These are phyloP conservation scores for Naja naja DNA, from an alignment of 2,113 vertebrate species.

Conservation along the genomic window DNA sequence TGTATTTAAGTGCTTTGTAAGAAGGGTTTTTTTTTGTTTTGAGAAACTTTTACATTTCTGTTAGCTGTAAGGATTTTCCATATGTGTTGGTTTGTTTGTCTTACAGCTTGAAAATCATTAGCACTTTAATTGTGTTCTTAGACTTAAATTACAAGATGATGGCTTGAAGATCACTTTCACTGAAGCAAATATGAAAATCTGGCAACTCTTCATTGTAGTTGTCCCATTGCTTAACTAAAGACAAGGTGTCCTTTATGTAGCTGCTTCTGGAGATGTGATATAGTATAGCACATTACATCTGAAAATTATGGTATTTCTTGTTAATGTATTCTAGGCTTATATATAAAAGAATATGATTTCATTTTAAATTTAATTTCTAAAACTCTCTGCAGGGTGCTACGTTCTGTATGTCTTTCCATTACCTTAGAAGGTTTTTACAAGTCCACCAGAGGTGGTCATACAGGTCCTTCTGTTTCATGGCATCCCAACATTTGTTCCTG, in stretches of 20 bases:
- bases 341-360: background rate
- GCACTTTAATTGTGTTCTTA: conserved; percentile 36
- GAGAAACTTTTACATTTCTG: conserved; percentile 9
- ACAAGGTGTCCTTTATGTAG: conserved; percentile 12
- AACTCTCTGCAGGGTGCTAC: background rate
- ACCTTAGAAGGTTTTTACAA: background rate
- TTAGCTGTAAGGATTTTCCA: background rate
- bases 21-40: background rate
- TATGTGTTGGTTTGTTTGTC: background rate
- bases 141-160: conserved; percentile 42
- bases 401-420: background rate
- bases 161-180: conserved; percentile 34
- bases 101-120: conserved; percentile 33
- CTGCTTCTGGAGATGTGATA: background rate
- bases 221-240: background rate
- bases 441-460: background rate
- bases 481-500: background rate
- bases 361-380: background rate
- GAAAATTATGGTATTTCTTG: background rate
- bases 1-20: fast-evolving
- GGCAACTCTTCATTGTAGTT: conserved; percentile 23
- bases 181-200: conserved; percentile 44
- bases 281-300: background rate
- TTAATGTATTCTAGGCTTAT: background rate
- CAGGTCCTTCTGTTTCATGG: background rate